These are phyloP conservation scores for Podarcis cretensis DNA, from an alignment of 2,113 vertebrate species.

Conservation along the genomic window DNA sequence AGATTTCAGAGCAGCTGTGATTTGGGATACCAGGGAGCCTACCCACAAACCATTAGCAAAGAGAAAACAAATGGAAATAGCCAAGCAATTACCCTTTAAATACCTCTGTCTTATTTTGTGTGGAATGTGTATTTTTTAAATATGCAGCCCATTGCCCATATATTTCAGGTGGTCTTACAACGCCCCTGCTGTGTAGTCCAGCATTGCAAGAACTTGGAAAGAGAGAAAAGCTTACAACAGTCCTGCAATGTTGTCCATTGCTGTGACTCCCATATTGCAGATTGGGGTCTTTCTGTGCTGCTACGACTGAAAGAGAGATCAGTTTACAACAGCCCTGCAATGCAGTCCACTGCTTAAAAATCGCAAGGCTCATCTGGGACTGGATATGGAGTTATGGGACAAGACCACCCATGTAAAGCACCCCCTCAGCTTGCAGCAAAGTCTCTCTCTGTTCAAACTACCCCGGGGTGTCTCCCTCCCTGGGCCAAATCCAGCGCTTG, in stretches of 20 bases:
- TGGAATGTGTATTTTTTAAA: background rate
- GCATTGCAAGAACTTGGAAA: background rate
- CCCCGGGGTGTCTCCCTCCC: too few species aligned
- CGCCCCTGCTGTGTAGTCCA: background rate
- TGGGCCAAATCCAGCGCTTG: too few species aligned
- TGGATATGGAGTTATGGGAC: background rate
- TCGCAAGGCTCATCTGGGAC: background rate
- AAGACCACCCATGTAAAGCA: too few species aligned
- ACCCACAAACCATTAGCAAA: background rate
- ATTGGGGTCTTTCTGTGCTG: background rate
- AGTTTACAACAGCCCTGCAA: background rate
- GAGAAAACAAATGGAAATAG: background rate
- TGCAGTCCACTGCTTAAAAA: background rate
- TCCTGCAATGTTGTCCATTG: background rate
- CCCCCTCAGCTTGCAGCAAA: background rate
- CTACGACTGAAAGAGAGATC: background rate
- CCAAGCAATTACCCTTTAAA: background rate
- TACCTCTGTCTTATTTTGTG: background rate
- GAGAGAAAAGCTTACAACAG: background rate
- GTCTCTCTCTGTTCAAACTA: too few species aligned
- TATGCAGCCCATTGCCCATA: background rate
- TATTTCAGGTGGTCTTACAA: background rate
- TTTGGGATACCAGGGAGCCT: too few species aligned
- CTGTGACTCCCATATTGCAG: background rate
- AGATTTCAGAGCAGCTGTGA: too few species aligned